Evolutionary conservation across 2,888 invertebrate species (phyloP).

Genomic region (Neoitamus cyanurus): DNA sequence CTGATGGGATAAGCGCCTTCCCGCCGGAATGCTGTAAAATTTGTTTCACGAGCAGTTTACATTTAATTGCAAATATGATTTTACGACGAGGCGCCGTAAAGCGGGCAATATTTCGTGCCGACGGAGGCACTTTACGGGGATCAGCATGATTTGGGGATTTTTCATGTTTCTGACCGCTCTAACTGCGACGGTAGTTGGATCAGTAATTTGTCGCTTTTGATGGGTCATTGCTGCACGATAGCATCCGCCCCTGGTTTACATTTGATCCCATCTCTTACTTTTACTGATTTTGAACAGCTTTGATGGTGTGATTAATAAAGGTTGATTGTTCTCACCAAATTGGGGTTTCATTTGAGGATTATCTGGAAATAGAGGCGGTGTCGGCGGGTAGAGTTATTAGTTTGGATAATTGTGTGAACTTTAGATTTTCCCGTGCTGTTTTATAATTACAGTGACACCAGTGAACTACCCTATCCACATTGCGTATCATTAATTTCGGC

Average conservation of each 20-base stretch:
- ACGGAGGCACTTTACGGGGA: neutral
- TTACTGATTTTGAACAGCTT: neutral
- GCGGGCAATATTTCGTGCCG: neutral
- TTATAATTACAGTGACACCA: no score
- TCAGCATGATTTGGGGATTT: neutral
- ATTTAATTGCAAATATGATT: slow-evolving; percentile 22
- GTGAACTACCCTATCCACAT: no score
- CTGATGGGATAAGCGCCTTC: slow-evolving; percentile 11
- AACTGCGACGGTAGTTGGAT: neutral
- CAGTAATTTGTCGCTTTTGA: neutral
- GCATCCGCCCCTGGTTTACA: neutral
- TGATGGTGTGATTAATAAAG: neutral
- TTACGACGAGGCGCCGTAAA: slow-evolving; percentile 7
- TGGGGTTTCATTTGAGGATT: neutral
- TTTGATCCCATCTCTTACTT: neutral
- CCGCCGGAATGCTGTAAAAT: neutral
- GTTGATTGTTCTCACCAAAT: neutral
- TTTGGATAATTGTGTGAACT: neutral
- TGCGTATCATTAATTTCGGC: no score
- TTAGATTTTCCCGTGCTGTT: no score
- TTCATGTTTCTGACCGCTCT: neutral
- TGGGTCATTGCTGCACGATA: neutral
- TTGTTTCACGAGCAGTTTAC: slow-evolving; percentile 17
- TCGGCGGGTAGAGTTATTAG: neutral
- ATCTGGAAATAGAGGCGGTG: neutral